Conservation (phyloP, 2,797 vertebrate species). For the Hyperoplus immaculatus region DNA sequence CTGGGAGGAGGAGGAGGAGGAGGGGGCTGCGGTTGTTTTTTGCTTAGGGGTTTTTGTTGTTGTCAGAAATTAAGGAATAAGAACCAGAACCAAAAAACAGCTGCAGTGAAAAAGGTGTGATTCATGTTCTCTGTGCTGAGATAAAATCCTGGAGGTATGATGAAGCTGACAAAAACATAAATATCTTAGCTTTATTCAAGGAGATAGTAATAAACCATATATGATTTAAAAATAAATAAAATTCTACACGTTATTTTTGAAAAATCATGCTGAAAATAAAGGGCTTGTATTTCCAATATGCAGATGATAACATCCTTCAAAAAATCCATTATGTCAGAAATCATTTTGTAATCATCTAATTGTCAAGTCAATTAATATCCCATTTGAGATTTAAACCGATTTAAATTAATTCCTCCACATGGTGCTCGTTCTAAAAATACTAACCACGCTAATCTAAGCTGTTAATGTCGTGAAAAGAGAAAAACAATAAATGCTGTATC, state of each 20-base stretch:
- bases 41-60: not conserved
- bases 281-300: not conserved
- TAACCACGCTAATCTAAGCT: not conserved
- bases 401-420: not conserved
- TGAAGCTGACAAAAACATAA: not conserved
- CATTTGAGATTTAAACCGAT: not conserved
- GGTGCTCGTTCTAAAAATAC: not conserved
- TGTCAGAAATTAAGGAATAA: slow-evolving; percentile 41
- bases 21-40: slow-evolving; percentile 13
- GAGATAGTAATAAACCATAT: not conserved
- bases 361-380: not conserved
- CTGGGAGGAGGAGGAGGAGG: slow-evolving; percentile 19
- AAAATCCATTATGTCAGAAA: not conserved
- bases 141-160: not conserved
- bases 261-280: not conserved
- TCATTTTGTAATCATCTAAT: not conserved
- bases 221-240: not conserved
- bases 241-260: not conserved
- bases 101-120: not conserved
- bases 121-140: not conserved
- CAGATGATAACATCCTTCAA: not conserved
- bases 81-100: slow-evolving; percentile 13
- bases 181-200: not conserved
- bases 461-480: not conserved
- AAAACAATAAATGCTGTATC: not conserved